Percentiles rank a stretch among this genome's conserved stretches.
These are phyloP conservation scores for Antedon mediterranea DNA, from an alignment of 53 echinoderm and acorn worm genomes.

Conservation along the genomic window DNA sequence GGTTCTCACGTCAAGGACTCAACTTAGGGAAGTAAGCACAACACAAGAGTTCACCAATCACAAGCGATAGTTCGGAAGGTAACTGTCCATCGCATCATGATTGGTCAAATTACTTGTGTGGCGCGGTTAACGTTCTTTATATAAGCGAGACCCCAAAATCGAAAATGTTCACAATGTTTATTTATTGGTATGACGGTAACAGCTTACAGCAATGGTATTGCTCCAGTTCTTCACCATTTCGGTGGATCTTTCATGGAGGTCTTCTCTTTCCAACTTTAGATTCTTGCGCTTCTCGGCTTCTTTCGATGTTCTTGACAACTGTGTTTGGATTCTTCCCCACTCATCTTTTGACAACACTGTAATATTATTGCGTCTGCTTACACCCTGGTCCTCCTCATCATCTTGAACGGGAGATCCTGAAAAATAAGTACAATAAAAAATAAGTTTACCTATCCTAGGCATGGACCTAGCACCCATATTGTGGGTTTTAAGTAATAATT, in stretches of 20 bases:
- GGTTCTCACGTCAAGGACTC: no score
- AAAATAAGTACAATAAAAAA: background rate
- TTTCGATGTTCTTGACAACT: slow-evolving; percentile 45
- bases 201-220: slow-evolving; percentile 95
- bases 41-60: no score
- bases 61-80: no score
- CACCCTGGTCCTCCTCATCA: background rate
- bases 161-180: background rate
- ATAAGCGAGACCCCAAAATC: background rate
- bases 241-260: slow-evolving; percentile 58
- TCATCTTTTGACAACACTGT: slow-evolving; percentile 70
- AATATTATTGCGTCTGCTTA: slow-evolving; percentile 3
- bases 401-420: background rate
- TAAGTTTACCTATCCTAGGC: no score
- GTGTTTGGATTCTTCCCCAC: slow-evolving; percentile 77
- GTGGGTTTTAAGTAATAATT: no score
- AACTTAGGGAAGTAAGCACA: no score
- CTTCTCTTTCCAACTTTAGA: slow-evolving; percentile 47
- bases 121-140: background rate
- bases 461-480: no score
- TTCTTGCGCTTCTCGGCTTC: slow-evolving; percentile 47
- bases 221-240: slow-evolving; percentile 99
- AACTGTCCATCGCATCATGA: no score
- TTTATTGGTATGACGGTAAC: no score
- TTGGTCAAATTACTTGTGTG: no score